Evolutionary conservation across 2,888 invertebrate species (phyloP), one percentile per base, ranked within the genome.

Genomic region (Caenorhabditis becei): DNA sequence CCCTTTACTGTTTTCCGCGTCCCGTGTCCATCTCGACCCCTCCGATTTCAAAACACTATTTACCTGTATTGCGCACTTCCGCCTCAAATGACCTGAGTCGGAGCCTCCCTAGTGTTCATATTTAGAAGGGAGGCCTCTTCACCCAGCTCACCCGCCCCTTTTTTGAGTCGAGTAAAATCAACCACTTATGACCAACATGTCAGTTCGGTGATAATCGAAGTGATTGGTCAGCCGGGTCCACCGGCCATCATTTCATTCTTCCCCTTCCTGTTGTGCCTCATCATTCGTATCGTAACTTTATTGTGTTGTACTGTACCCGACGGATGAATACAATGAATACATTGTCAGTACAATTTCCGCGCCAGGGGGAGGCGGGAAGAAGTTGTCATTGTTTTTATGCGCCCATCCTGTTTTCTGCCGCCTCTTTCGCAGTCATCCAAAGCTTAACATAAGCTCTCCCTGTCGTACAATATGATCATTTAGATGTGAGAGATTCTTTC

Each of bases 151-250:
- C 24, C 65, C 66, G 74, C 74, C 75, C 75, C 63, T 66, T 75
- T 75, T 75, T 49, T 66, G 75, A 75, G 75, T 75, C n/a, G n/a
- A n/a, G n/a, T n/a, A n/a, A 75, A 75, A 59, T 75, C 75, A 75
- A 75, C 75, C 75, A 75, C 75, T 75, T 75, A 75, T 75, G 66
- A 59, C 61, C 61, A 75, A 61, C 66, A 75, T 75, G 75, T 75
- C 75, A 75, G 66, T 75, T 75, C 66, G 61, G 53, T 75, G 75
- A 75, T 75, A 75, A 61, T 66, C 56, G 51, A 61, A 16, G 66
- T 49, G 61, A 59, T 41, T 59, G 65, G 53, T 71, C 41, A 28
- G 56, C 7, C 16, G 28, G 7, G 2, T 16, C 26, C 56, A 24
- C 47, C 41, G 24, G 7, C 14, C 24, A 16, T 44, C 26, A n/a